Evolutionary conservation across 2,888 invertebrate species (phyloP).

Genomic region (Hirtodrosophila alboralis): DNA sequence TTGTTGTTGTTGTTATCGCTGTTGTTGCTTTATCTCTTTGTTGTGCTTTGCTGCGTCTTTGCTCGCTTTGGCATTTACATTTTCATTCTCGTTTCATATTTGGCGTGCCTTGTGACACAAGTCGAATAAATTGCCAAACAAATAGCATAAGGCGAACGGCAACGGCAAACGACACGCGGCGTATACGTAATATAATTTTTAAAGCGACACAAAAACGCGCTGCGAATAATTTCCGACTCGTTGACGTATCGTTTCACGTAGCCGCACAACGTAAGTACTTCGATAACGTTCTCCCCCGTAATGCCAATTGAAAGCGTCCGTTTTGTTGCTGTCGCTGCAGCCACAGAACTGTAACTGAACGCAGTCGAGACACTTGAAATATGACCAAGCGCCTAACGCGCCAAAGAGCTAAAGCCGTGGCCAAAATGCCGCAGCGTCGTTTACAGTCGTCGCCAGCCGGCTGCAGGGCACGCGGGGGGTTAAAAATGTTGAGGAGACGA

Average conservation of each 20-base stretch:
- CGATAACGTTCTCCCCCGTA: constrained; percentile 1
- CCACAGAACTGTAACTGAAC: constrained; percentile 67
- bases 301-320: constrained; percentile 29
- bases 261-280: background rate
- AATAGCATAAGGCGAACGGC: constrained; percentile 36
- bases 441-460: constrained; percentile 38
- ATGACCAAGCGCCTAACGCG: constrained; percentile 63
- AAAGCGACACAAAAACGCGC: constrained; percentile 48
- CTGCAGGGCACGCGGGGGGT: constrained; percentile 14
- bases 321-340: constrained; percentile 66
- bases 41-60: constrained; percentile 33
- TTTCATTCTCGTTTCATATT: constrained; percentile 67
- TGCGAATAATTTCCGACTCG: constrained; percentile 39
- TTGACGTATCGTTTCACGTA: constrained; percentile 35
- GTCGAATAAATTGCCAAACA: constrained; percentile 56
- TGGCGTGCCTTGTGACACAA: constrained; percentile 65
- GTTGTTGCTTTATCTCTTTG: constrained; percentile 56
- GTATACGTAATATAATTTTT: constrained; percentile 71
- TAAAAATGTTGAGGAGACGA: constrained; percentile 3
- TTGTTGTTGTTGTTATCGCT: constrained; percentile 30
- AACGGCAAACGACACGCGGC: constrained; percentile 57
- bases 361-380: constrained; percentile 62
- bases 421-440: constrained; percentile 77
- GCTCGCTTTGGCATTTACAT: constrained; percentile 57
- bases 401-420: constrained; percentile 57